phyloP scores from a whole-genome alignment of 2,113 vertebrate genomes.

The Raja brachyura region DNA sequence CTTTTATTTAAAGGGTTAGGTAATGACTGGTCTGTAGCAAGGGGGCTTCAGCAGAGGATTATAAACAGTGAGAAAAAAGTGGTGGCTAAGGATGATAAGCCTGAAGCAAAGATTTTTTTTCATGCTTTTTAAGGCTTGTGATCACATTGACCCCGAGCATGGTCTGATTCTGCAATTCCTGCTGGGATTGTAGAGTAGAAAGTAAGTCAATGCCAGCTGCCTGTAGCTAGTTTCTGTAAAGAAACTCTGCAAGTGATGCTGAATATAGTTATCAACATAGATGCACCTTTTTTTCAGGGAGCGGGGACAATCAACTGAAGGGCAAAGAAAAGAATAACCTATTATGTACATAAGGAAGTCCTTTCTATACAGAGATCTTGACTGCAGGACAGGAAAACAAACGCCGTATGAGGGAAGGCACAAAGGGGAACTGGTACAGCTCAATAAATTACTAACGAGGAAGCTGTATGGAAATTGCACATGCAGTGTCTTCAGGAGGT shows the following conservation, averaged over 20 bases:
- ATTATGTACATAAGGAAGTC: not conserved
- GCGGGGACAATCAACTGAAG: not conserved
- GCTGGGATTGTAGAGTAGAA: not conserved
- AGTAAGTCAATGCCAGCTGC: not conserved
- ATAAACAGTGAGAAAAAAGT: not conserved
- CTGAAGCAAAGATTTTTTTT: not conserved
- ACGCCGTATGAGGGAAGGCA: not conserved
- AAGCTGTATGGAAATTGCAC: not conserved
- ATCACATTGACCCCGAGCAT: not conserved
- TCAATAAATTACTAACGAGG: not conserved
- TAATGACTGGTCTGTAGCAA: not conserved
- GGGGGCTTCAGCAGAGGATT: not conserved
- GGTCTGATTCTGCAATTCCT: not conserved
- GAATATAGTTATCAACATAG: not conserved
- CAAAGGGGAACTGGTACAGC: not conserved
- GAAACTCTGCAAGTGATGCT: not conserved
- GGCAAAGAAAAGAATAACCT: not conserved
- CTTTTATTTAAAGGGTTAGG: not conserved
- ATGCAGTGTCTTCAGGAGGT: not conserved
- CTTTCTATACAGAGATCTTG: not conserved
- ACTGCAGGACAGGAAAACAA: not conserved
- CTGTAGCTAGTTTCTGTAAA: not conserved
- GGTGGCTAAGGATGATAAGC: no score
- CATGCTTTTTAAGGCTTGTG: not conserved
- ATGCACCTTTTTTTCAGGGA: not conserved